phyloP scores from a whole-genome alignment of 2,797 vertebrate genomes.

The Myotis daubentonii region DNA sequence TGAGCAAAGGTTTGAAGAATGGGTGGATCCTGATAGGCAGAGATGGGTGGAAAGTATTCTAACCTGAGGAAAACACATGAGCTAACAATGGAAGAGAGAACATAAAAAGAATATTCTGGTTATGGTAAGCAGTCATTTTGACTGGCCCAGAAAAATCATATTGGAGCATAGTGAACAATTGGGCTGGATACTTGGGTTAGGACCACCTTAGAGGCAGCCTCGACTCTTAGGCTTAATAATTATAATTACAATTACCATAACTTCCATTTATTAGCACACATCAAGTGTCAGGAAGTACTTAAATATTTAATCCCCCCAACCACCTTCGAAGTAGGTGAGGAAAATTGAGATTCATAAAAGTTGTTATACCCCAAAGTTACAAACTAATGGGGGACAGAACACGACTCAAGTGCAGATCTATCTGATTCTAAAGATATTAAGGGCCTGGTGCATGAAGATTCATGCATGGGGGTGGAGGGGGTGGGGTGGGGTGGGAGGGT shows the following conservation, averaged over 20 bases:
- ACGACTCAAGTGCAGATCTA: not conserved
- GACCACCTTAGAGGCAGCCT: not conserved
- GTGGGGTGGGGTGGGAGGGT: accelerated
- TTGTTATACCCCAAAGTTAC: not conserved
- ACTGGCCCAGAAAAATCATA: not conserved
- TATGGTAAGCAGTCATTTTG: not conserved
- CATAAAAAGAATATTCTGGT: not conserved
- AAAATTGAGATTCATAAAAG: not conserved
- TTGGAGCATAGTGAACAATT: not conserved
- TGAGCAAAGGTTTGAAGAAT: not conserved
- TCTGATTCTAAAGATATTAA: not conserved
- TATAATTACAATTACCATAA: not conserved
- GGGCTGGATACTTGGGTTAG: not conserved
- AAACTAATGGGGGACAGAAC: not conserved
- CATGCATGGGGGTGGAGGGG: too few relatives aligned
- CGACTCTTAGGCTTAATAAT: not conserved
- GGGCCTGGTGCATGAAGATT: too few relatives aligned
- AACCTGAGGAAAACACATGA: not conserved
- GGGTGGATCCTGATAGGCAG: not conserved
- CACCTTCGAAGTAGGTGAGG: not conserved
- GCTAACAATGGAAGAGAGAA: not conserved
- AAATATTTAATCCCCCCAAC: not conserved
- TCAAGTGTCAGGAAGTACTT: not conserved
- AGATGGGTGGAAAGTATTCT: not conserved
- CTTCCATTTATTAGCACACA: not conserved